Conservation (phyloP, 2,888 invertebrate species). For the Muschampia plurimacula region DNA sequence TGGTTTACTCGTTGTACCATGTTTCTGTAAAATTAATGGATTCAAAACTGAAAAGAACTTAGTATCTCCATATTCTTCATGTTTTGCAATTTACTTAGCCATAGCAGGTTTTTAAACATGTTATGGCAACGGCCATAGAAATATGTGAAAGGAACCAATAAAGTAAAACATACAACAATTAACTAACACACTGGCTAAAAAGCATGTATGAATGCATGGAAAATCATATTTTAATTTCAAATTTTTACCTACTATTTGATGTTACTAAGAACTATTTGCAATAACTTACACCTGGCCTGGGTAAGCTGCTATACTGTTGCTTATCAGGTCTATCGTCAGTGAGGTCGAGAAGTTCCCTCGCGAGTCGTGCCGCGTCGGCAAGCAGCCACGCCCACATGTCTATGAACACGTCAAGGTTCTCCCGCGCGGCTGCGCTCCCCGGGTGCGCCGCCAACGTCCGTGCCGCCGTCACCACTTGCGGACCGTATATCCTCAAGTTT, state of each 20-base stretch:
- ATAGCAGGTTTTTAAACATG: not conserved
- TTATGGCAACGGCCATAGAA: not conserved
- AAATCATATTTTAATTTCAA: not conserved
- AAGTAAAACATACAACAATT: not conserved
- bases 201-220: not conserved
- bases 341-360: slow-evolving; percentile 94
- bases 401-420: slow-evolving; percentile 97
- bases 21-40: slow-evolving; percentile 89
- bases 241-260: not conserved
- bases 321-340: slow-evolving; percentile 86
- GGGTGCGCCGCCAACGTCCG: slow-evolving; percentile 96
- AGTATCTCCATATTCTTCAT: not conserved
- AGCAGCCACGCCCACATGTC: slow-evolving; percentile 98
- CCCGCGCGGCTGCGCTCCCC: slow-evolving; percentile 97
- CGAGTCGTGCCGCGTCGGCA: slow-evolving; percentile 95
- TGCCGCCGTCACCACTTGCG: slow-evolving; percentile 97
- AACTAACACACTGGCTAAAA: not conserved
- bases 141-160: not conserved
- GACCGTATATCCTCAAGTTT: slow-evolving; percentile 97
- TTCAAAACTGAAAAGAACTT: not conserved
- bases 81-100: not conserved
- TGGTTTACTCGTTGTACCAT: slow-evolving; percentile 97
- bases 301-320: slow-evolving; percentile 94
- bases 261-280: not conserved
- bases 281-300: slow-evolving; percentile 94